phyloP scores from a whole-genome alignment of 2,888 invertebrate genomes.

The Zygogramma bicolorata region DNA sequence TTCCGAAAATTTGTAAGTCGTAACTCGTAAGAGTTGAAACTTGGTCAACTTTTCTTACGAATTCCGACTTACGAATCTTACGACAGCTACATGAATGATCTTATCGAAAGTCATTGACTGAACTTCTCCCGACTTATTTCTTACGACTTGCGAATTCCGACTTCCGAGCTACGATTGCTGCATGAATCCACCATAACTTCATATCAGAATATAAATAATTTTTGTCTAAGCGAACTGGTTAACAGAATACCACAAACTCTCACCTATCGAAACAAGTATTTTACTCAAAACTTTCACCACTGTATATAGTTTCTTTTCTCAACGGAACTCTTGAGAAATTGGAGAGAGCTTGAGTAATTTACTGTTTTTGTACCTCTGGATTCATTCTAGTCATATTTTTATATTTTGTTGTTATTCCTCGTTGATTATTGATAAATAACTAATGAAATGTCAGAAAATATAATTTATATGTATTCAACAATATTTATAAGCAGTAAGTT shows the following conservation, averaged over 20 bases:
- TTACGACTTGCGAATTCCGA: too few species aligned
- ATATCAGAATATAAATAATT: not conserved
- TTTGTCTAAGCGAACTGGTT: not conserved
- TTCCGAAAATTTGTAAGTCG: too few species aligned
- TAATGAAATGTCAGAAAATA: not conserved
- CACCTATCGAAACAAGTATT: not conserved
- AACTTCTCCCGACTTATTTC: too few species aligned
- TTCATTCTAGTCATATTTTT: not conserved
- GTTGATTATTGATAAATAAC: not conserved
- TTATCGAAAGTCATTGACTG: too few species aligned
- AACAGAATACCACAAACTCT: not conserved
- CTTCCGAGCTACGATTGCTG: too few species aligned
- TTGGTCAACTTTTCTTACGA: too few species aligned
- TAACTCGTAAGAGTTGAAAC: too few species aligned
- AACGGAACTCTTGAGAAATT: not conserved
- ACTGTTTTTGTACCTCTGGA: not conserved
- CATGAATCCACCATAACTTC: too few species aligned
- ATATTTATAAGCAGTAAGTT: conserved; percentile 12
- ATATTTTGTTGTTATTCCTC: not conserved
- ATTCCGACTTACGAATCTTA: too few species aligned
- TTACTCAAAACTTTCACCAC: not conserved
- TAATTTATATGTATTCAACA: not conserved
- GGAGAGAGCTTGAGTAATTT: not conserved
- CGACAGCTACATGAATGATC: too few species aligned
- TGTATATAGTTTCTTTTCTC: not conserved